These are phyloP conservation scores for Luidia sarsii DNA, from an alignment of 53 echinoderm and acorn worm species.

Conservation along the genomic window DNA sequence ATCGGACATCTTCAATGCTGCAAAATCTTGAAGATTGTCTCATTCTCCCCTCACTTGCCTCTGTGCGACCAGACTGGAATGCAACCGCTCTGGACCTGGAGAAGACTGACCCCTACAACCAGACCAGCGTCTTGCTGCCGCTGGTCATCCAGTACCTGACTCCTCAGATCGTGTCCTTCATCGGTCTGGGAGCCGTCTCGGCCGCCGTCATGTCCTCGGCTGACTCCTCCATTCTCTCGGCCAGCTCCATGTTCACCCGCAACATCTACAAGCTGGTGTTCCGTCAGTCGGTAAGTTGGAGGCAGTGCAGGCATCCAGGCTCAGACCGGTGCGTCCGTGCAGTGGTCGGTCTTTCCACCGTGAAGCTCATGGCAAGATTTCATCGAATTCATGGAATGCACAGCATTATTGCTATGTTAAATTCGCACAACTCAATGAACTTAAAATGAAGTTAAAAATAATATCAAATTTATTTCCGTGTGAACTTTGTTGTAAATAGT, in stretches of 20 bases:
- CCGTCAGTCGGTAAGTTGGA: constrained; percentile 81
- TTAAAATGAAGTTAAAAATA: no score
- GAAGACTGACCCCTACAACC: constrained; percentile 51
- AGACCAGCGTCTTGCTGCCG: constrained; percentile 80
- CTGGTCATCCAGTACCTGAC: constrained; percentile 93
- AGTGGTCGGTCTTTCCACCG: no score
- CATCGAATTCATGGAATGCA: no score
- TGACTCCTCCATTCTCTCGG: constrained; percentile 95
- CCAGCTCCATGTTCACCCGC: constrained; percentile 97
- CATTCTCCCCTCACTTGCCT: neutral
- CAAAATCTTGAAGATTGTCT: no score
- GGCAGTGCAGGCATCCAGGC: constrained; percentile 4
- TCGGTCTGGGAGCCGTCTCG: constrained; percentile 92
- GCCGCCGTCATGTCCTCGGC: constrained; percentile 99
- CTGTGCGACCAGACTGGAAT: constrained; percentile 70
- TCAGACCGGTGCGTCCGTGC: no score
- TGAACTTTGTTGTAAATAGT: no score
- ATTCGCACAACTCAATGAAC: no score
- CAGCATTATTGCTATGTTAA: no score
- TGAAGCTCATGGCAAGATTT: no score
- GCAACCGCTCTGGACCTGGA: constrained; percentile 44
- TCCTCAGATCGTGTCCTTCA: constrained; percentile 80
- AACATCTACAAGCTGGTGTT: constrained; percentile 94
- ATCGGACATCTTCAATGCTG: no score
- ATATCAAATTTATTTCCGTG: no score